Base-by-base conservation (phyloP, 1,140 invertebrate genomes). In the Rhyacophila brunnea region DNA sequence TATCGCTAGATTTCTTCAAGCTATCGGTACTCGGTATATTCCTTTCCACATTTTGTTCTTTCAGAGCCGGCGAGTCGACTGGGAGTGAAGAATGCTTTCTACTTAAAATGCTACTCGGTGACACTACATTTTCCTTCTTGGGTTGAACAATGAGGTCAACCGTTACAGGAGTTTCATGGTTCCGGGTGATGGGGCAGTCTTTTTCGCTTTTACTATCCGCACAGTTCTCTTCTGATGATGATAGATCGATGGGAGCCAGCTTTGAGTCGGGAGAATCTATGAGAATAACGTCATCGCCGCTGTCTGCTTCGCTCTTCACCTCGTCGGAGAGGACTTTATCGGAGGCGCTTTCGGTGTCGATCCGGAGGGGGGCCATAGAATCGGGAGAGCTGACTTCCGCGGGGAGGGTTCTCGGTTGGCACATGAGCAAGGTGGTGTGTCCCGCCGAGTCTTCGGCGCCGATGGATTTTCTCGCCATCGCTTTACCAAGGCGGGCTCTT, bases 401-500 rank as follows among this genome's bases (percentile, higher is more conserved):
- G 62, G 68, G 1, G 67, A 56, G 13, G 71, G 17, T 20, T 7
- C 54, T 58, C 17, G 60, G 61, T 32, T 74, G 71, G 52, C 74
- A 75, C 74, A 75, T 74, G 36, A 77, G 62, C 18, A 75, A 57
- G 69, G 73, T 73, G 7, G 70, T 73, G 49, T 68, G 67, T 64
- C 46, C 46, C 4, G 59, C 67, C 2, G 77, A 77, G 56, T 77
- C 76, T 20, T 78, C 74, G 6, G 75, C 74, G 11, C 68, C 75
- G 17, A 81, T 74, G 18, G 80, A 80, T 56, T 83, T 80, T 18
- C 84, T 71, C 17, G 83, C 85, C 82, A 85, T 86, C n/a, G 76
- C 81, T 73, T 87, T 87, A 19, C 85, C 85, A 19, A 87, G 77
- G n/a, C 85, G 77, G 2, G 85, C 84, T 63, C 82, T 80, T n/a